phyloP scores from a whole-genome alignment of 2,113 vertebrate species.

The Emydura subglobosa region DNA sequence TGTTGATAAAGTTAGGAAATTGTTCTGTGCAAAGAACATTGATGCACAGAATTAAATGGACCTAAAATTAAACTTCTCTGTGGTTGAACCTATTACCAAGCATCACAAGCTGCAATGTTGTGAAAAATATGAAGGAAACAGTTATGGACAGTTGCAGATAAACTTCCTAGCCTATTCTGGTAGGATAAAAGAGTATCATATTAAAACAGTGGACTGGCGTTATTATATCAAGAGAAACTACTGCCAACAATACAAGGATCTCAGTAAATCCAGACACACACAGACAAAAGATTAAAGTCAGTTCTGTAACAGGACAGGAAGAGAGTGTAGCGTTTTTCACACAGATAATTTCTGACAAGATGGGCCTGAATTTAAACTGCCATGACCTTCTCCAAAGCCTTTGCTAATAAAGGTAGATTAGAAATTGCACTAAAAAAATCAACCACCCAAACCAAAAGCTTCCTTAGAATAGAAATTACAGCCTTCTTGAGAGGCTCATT shows the following conservation, averaged over 20 bases:
- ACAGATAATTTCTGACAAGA: conserved; percentile 34
- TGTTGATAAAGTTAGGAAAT: neutral
- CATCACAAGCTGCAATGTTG: neutral
- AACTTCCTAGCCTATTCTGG: neutral
- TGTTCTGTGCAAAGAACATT: neutral
- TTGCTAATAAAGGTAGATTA: conserved; percentile 60
- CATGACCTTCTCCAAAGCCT: conserved; percentile 61
- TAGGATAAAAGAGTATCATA: neutral
- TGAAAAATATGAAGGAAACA: neutral
- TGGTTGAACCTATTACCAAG: neutral
- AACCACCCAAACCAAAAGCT: conserved; percentile 57
- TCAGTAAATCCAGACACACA: conserved; percentile 8
- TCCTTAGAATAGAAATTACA: conserved; percentile 71
- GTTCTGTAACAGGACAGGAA: neutral
- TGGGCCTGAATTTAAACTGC: conserved; percentile 51
- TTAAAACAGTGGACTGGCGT: fast-evolving
- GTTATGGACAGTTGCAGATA: neutral
- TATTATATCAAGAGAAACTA: neutral
- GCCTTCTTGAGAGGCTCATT: conserved; percentile 60
- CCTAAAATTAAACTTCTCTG: neutral
- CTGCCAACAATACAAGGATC: neutral
- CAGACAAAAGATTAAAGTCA: neutral
- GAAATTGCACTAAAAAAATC: conserved; percentile 63
- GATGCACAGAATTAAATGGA: neutral
- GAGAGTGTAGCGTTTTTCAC: conserved; percentile 30